Conservation (phyloP, 2,797 vertebrate species). For the Brotula barbata region DNA sequence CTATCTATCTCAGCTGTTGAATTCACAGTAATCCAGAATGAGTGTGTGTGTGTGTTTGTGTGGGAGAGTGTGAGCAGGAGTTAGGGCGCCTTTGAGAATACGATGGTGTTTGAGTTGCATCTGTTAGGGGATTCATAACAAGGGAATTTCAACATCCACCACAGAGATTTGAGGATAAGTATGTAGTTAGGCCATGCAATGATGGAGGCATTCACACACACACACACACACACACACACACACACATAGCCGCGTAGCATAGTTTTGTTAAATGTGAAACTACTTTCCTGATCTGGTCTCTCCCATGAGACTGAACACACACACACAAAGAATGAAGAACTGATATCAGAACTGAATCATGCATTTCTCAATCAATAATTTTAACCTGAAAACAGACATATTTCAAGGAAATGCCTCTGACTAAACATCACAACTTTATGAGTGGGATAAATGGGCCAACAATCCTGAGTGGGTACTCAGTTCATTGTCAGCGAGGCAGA, state of each 20-base stretch:
- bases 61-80: not conserved
- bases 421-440: slow-evolving; percentile 47
- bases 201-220: slow-evolving; percentile 4
- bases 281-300: slow-evolving; percentile 15
- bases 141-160: slow-evolving; percentile 14
- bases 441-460: slow-evolving; percentile 33
- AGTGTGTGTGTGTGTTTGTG: not conserved
- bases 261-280: slow-evolving; percentile 22
- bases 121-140: slow-evolving; percentile 12
- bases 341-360: slow-evolving; percentile 31
- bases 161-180: not conserved
- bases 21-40: slow-evolving; percentile 6
- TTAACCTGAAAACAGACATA: not conserved
- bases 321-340: slow-evolving; percentile 12
- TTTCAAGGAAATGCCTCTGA: slow-evolving; percentile 44
- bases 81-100: slow-evolving; percentile 1
- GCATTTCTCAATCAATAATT: slow-evolving; percentile 22
- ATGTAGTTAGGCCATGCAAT: not conserved
- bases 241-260: no score
- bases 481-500: slow-evolving; percentile 52
- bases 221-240: not conserved
- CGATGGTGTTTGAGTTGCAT: slow-evolving; percentile 3
- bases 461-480: slow-evolving; percentile 46
- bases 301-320: slow-evolving; percentile 12
- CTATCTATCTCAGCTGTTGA: slow-evolving; percentile 2